phyloP scores from a whole-genome alignment of 1,140 invertebrate genomes.

The Pachypsylla venusta region DNA sequence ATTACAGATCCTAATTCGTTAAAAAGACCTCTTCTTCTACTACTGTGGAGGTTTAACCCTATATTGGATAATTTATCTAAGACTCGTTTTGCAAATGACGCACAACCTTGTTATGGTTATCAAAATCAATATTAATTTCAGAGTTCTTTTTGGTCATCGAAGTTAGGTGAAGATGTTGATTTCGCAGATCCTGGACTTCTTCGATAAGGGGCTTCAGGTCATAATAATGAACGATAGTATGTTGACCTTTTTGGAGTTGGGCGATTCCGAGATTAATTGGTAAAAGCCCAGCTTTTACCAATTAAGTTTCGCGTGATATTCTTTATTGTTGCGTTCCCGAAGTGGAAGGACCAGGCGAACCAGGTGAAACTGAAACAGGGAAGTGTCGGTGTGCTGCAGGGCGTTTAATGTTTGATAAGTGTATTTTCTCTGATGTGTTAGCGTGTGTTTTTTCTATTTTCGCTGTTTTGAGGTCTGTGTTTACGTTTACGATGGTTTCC shows the following conservation, averaged over 20 bases:
- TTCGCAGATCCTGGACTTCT: neutral
- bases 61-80: neutral
- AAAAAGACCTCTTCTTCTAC: too few species aligned
- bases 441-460: neutral
- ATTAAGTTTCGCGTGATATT: neutral
- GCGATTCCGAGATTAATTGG: neutral
- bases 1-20: slow-evolving; percentile 2
- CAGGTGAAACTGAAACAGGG: neutral
- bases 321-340: neutral
- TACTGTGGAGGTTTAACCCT: neutral
- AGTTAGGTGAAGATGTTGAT: neutral
- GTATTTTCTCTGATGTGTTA: neutral
- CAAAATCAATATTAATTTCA: neutral
- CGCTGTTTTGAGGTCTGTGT: neutral
- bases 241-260: neutral
- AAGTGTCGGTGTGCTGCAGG: neutral
- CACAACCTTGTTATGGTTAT: neutral
- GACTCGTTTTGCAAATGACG: neutral
- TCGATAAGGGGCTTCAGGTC: neutral
- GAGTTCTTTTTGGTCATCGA: neutral
- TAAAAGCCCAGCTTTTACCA: neutral
- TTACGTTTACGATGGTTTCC: neutral
- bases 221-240: slow-evolving; percentile 4
- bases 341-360: neutral
- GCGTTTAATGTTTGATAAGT: neutral